Conservation (phyloP, 2,113 vertebrate species). For the Boulengeromyrus knoepffleri region DNA sequence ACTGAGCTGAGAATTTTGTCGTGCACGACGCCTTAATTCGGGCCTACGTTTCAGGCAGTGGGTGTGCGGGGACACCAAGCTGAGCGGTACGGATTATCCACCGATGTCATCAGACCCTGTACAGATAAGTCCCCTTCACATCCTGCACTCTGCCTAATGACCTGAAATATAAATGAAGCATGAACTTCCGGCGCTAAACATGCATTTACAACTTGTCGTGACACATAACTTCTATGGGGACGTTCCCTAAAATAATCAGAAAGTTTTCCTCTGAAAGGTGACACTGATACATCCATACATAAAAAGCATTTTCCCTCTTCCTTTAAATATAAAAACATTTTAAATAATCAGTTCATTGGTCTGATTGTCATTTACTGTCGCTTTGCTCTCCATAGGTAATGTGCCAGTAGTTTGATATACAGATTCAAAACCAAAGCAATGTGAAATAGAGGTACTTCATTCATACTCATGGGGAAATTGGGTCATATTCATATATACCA, state of each 20-base stretch:
- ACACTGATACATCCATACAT: not conserved
- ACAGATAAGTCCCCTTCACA: constrained; percentile 15
- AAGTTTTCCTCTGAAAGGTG: not conserved
- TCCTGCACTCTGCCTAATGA: constrained; percentile 32
- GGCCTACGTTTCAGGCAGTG: constrained; percentile 21
- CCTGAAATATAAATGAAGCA: constrained; percentile 35
- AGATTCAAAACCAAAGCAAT: not conserved
- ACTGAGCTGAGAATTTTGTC: constrained; percentile 34
- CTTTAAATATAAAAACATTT: not conserved
- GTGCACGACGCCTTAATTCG: constrained; percentile 22
- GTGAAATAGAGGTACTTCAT: not conserved
- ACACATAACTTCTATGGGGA: not conserved
- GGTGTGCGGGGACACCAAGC: not conserved
- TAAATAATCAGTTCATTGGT: not conserved
- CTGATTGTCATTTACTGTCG: not conserved
- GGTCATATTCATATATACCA: not conserved
- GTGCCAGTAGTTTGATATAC: not conserved
- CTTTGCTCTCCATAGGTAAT: not conserved
- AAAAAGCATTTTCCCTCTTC: not conserved
- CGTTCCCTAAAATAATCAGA: not conserved
- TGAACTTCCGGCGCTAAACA: constrained; percentile 28
- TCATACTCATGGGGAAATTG: not conserved
- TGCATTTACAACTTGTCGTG: constrained; percentile 16
- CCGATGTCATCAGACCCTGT: constrained; percentile 22
- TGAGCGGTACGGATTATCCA: constrained; percentile 25